A percentile compares a stretch with the other conserved stretches of the same genome.
Conservation (phyloP, 2,888 invertebrate genomes). For the Panzeria rudis region DNA sequence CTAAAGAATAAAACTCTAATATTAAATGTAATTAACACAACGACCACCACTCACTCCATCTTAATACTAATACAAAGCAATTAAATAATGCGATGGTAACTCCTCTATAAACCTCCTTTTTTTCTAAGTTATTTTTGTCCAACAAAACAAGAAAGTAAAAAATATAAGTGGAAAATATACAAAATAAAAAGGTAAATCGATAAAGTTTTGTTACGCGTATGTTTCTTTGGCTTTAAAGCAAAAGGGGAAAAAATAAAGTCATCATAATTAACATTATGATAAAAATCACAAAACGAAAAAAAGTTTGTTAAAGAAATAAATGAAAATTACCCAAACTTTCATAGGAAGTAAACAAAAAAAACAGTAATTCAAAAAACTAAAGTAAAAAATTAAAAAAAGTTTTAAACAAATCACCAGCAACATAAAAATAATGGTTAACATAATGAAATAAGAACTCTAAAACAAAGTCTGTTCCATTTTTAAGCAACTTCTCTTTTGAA, state of each 20-base stretch:
- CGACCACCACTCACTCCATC: conserved; percentile 55
- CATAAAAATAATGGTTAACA: conserved; percentile 9
- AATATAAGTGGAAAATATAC: not conserved
- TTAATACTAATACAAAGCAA: conserved; percentile 54
- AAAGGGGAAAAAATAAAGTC: conserved; percentile 59
- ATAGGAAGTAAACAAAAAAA: conserved; percentile 27
- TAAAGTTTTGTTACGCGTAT: conserved; percentile 53
- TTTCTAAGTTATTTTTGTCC: conserved; percentile 3
- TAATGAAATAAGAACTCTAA: conserved; percentile 11
- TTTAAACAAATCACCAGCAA: conserved; percentile 56
- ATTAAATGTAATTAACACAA: conserved; percentile 65
- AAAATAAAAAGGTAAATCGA: conserved; percentile 67
- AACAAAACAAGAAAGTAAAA: not conserved
- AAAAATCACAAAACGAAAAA: conserved; percentile 63
- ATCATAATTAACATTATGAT: conserved; percentile 71
- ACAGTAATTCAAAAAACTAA: conserved; percentile 55
- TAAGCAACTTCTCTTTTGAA: too few species aligned
- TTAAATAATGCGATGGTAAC: conserved; percentile 64
- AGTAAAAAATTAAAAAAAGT: conserved; percentile 32
- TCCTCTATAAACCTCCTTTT: conserved; percentile 43
- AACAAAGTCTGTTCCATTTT: conserved; percentile 19
- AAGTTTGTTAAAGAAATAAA: conserved; percentile 37
- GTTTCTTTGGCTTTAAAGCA: not conserved
- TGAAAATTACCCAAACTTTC: conserved; percentile 11
- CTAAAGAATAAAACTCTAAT: conserved; percentile 29